phyloP scores from a whole-genome alignment of 2,888 invertebrate genomes.

The Palloptera scutellata region DNA sequence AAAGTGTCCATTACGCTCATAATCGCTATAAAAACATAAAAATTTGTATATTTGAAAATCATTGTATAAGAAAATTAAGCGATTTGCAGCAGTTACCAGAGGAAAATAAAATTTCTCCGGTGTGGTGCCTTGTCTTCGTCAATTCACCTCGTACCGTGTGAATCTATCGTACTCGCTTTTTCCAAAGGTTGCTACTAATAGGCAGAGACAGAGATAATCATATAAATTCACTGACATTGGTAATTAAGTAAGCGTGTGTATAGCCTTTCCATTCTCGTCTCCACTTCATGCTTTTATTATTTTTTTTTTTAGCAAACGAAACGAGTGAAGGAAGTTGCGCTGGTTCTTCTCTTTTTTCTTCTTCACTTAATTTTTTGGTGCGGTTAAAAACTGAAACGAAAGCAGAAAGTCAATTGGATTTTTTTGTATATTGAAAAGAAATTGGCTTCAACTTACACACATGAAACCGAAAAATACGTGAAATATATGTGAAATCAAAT shows the following conservation, averaged over 20 bases:
- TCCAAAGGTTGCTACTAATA: neutral
- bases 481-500: no score
- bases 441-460: neutral
- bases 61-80: conserved; percentile 3
- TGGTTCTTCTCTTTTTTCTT: conserved; percentile 37
- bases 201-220: conserved; percentile 7
- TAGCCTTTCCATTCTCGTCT: conserved; percentile 26
- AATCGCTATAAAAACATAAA: neutral
- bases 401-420: conserved; percentile 12
- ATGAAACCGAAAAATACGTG: neutral
- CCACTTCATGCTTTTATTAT: conserved; percentile 17
- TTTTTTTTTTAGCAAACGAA: conserved; percentile 28
- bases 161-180: conserved; percentile 24
- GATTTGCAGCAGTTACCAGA: conserved; percentile 12
- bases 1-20: neutral
- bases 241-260: conserved; percentile 8
- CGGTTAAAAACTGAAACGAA: conserved; percentile 29
- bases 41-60: neutral
- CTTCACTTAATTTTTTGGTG: conserved; percentile 31
- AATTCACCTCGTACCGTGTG: conserved; percentile 10
- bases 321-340: conserved; percentile 32
- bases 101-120: conserved; percentile 25
- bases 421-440: conserved; percentile 1
- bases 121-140: conserved; percentile 23
- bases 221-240: neutral